Base-by-base conservation (phyloP, 1,140 invertebrate species). In the Drosophila athabasca region DNA sequence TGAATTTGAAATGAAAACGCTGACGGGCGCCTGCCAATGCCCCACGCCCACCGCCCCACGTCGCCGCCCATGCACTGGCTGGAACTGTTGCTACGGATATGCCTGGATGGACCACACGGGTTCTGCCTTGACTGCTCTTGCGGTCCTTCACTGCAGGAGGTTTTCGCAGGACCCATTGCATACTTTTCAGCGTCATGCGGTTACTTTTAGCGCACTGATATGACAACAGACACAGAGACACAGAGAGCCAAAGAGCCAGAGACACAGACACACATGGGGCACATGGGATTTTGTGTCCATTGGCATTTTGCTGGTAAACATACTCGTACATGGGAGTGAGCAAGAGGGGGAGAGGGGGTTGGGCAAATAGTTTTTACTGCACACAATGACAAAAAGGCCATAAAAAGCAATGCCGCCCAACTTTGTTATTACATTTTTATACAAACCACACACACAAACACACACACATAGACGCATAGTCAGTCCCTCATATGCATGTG, bases 1-100 rank as follows among this genome's bases (percentile, higher is more conserved):
- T 87, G 83, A 87, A 87, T 87, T 82, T 79, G 83, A 87, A 87
- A 87, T 87, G 82, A 87, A 87, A 87, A 66, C 62, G 70, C 81
- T 72, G 78, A 68, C 64, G 81, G 80, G 52, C 24, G 52, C 68
- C 59, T 76, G 73, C 48, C 64, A 62, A 70, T 77, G 59, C 26
- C 26, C 17, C 0, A 0, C 17, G 17, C 17, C 17, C 17, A 19
- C 17, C 17, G 17, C 17, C 17, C 24, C 6, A 17, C 17, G 55
- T 15, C 6, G 6, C 6, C 9, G 35, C 11, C 35, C 35, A 13
- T 13, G 72, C 50, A 75, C 50, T 19, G 17, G 17, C 67, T 64
- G 59, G 41, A 35, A 41, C 61, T 29, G 41, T 17, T 35, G 55
- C 43, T 45, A 13, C 53, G n/a, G 19, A 4, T 11, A 11, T 8